phyloP scores from a whole-genome alignment of 2,797 vertebrate genomes.

The Urocyon cinereoargenteus region DNA sequence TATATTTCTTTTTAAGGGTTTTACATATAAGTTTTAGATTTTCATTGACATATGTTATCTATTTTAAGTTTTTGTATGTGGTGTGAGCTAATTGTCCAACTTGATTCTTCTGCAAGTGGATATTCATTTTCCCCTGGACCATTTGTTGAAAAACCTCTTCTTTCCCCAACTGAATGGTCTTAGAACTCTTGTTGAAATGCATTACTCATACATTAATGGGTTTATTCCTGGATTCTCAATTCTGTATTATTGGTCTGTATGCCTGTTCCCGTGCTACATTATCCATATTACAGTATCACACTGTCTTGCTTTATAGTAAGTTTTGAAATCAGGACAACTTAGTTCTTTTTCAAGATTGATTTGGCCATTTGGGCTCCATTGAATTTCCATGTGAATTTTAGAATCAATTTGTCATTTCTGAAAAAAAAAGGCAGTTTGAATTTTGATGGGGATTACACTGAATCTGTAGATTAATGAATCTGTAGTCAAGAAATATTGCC shows the following conservation, averaged over 20 bases:
- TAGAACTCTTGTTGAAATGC: neutral
- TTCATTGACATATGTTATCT: neutral
- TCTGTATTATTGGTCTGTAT: neutral
- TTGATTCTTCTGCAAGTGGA: neutral
- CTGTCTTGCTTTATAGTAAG: neutral
- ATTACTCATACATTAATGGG: neutral
- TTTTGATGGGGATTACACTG: neutral
- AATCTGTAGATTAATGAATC: neutral
- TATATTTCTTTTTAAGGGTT: neutral
- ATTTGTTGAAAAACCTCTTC: neutral
- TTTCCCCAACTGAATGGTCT: neutral
- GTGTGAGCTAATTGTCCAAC: neutral
- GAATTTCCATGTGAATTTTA: conserved; percentile 19
- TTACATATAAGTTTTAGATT: neutral
- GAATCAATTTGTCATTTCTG: conserved; percentile 5
- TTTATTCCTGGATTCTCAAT: neutral
- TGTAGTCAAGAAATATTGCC: neutral
- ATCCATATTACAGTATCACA: neutral
- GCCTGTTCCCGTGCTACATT: neutral
- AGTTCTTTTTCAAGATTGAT: neutral
- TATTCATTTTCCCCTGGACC: neutral
- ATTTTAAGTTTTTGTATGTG: neutral
- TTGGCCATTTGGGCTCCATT: neutral
- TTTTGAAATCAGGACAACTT: neutral
- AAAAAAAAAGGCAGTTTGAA: neutral